Conservation (phyloP, 2,888 invertebrate genomes). For the Coelogynopora nodosa region DNA sequence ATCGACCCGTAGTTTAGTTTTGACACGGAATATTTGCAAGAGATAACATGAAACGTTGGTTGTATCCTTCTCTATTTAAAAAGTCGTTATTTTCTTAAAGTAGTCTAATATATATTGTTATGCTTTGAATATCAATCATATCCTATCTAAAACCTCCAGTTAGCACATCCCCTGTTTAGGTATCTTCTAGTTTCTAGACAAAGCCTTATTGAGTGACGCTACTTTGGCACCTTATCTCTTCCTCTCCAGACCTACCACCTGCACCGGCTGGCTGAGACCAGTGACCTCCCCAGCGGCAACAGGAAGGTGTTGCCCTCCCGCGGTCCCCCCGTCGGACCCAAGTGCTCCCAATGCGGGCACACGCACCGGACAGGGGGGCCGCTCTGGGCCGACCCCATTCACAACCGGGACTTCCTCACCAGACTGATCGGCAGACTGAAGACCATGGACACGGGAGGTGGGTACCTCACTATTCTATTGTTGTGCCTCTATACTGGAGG, state of each 20-base stretch:
- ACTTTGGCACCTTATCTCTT: background rate
- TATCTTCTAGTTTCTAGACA: too few species aligned
- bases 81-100: too few species aligned
- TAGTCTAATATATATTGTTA: too few species aligned
- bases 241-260: conserved; percentile 69
- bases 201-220: background rate
- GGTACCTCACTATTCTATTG: background rate
- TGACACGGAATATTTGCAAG: too few species aligned
- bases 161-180: background rate
- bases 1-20: too few species aligned
- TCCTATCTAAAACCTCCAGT: background rate
- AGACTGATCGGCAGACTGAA: conserved; percentile 65
- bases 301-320: conserved; percentile 69
- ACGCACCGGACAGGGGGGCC: conserved; percentile 81
- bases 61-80: too few species aligned
- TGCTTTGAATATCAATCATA: too few species aligned
- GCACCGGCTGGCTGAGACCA: conserved; percentile 70
- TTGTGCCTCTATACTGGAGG: too few species aligned
- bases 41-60: too few species aligned
- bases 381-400: conserved; percentile 83
- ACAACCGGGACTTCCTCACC: conserved; percentile 73
- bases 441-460: background rate
- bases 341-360: conserved; percentile 74
- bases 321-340: conserved; percentile 69
- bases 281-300: conserved; percentile 50